phyloP scores from a whole-genome alignment of 2,797 vertebrate species.

The Nannoperca australis region DNA sequence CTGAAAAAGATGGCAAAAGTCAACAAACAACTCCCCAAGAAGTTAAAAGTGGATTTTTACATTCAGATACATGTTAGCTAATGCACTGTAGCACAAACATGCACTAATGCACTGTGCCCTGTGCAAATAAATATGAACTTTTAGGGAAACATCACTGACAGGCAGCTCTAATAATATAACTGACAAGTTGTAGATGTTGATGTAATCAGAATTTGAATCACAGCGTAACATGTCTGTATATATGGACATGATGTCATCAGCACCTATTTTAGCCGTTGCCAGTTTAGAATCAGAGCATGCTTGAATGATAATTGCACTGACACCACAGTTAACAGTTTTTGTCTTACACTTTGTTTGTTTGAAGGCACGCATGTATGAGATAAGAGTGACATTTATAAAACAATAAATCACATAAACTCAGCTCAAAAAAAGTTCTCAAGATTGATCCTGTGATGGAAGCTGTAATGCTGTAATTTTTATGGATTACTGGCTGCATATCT shows the following conservation, averaged over 20 bases:
- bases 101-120: conserved; percentile 49
- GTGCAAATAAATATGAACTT: conserved; percentile 77
- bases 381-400: conserved; percentile 4
- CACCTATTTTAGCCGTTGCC: conserved; percentile 14
- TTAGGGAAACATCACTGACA: conserved; percentile 62
- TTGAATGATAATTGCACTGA: conserved; percentile 5
- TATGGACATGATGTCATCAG: conserved; percentile 41
- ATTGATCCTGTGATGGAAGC: neutral
- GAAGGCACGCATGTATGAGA: neutral
- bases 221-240: conserved; percentile 34
- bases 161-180: conserved; percentile 60
- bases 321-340: conserved; percentile 10
- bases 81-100: conserved; percentile 63
- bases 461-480: neutral
- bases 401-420: neutral
- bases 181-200: conserved; percentile 57
- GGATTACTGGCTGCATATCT: neutral
- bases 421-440: neutral
- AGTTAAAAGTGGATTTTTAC: conserved; percentile 53
- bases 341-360: conserved; percentile 10
- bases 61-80: conserved; percentile 48
- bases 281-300: neutral
- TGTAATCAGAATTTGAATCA: conserved; percentile 62
- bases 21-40: conserved; percentile 61
- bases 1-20: conserved; percentile 60